phyloP scores from a whole-genome alignment of 2,797 vertebrate species.

The Somateria mollissima region DNA sequence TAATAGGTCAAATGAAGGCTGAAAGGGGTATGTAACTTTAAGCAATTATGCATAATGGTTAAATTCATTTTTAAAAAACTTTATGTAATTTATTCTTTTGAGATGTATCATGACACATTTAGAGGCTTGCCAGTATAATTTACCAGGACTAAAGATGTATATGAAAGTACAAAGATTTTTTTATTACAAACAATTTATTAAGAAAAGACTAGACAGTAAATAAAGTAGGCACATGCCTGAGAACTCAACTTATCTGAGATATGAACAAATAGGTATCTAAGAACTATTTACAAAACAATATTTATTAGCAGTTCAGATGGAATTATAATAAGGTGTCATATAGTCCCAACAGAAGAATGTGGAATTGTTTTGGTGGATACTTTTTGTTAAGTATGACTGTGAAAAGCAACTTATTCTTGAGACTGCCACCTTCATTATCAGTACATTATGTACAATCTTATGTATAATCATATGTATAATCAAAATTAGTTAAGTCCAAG shows the following conservation, averaged over 20 bases:
- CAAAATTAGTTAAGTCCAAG: constrained; percentile 8
- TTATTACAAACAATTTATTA: constrained; percentile 26
- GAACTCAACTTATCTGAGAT: not conserved
- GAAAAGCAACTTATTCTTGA: constrained; percentile 26
- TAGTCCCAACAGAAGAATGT: not conserved
- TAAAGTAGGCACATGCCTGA: not conserved
- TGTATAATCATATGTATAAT: not conserved
- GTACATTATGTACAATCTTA: not conserved
- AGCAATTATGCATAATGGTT: not conserved
- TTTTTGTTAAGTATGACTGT: not conserved
- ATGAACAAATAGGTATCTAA: constrained; percentile 22
- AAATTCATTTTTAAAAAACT: not conserved
- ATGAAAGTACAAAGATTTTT: constrained; percentile 6
- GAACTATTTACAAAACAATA: constrained; percentile 8
- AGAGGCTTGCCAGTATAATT: not conserved
- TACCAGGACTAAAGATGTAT: not conserved
- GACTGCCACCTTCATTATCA: not conserved
- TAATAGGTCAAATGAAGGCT: not conserved
- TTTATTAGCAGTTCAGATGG: constrained; percentile 6
- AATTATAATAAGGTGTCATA: not conserved
- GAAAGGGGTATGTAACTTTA: not conserved
- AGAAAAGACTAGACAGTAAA: constrained; percentile 23
- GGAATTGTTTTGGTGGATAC: not conserved
- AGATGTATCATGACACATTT: not conserved
- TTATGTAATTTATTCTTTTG: not conserved